Base-by-base conservation (phyloP, 2,797 vertebrate species). In the Lutjanus campechanus region DNA sequence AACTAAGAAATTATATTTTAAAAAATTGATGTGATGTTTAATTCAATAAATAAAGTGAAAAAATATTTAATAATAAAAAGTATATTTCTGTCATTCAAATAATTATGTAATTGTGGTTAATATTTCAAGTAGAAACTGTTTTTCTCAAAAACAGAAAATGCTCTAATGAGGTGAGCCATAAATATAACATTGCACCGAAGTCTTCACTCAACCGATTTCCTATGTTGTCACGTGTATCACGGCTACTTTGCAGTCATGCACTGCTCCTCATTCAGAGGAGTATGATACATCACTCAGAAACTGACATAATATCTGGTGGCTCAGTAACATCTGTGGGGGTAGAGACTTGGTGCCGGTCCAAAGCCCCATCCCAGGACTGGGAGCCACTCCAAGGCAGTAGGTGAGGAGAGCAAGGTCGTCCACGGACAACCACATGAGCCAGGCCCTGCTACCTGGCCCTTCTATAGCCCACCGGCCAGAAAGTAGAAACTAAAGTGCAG, bases 331-430 rank as follows among this genome's bases (percentile, higher is more conserved):
- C 96, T 96, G 96, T 95, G 96, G 92, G 94, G 95, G 92, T 92
- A 92, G 92, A 95, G 94, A 96, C 92, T 96, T 96, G 96, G 95
- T 95, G 89, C 93, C 41, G 91, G 87, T 96, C 95, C 96, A 96
- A 96, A 95, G 91, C 93, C 91, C 91, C 93, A 95, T 95, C 95
- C 94, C 90, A 89, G 95, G 95, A 94, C 94, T 95, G 96, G 96
- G 96, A 96, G 93, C 88, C 91, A 89, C 95, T 96, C 96, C 96
- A 96, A 96, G 94, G 91, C 94, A 88, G 93, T 90, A 94, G 96
- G 95, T 96, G 95, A 96, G 91, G 90, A 88, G 95, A 95, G 94
- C 96, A 96, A 96, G 95, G 95, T 96, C 95, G 92, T 96, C 95
- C 95, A 95, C 88, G 95, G 95, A 95, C 95, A 95, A 91, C 92